These are phyloP conservation scores for Agriopis aurantiaria DNA, from an alignment of 2,888 invertebrate genomes.

Conservation along the genomic window DNA sequence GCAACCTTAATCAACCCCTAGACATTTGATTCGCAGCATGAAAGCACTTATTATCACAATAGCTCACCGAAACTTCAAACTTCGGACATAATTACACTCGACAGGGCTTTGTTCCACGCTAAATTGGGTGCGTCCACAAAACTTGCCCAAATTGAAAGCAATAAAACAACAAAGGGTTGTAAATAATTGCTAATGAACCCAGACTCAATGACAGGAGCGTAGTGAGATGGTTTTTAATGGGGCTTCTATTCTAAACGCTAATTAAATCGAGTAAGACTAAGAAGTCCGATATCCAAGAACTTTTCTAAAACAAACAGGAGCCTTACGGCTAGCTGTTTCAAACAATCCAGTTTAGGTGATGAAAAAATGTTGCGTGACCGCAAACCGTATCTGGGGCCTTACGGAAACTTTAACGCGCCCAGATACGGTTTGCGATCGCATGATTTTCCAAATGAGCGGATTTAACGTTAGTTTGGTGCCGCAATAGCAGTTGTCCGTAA, in stretches of 20 bases:
- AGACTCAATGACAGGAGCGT: slow-evolving; percentile 11
- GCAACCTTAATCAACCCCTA: slow-evolving; percentile 15
- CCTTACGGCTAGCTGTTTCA: too few species aligned
- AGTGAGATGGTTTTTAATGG: slow-evolving; percentile 3
- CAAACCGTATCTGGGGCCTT: too few species aligned
- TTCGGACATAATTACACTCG: slow-evolving; percentile 36
- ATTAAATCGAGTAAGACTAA: not conserved
- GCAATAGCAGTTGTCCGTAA: too few species aligned
- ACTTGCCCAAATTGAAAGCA: slow-evolving; percentile 51
- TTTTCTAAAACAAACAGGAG: not conserved
- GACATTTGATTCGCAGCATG: slow-evolving; percentile 24
- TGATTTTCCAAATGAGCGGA: too few species aligned
- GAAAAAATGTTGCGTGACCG: too few species aligned
- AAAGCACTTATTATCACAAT: slow-evolving; percentile 27
- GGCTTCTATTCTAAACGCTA: slow-evolving; percentile 2
- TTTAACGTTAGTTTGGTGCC: too few species aligned
- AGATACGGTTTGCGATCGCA: too few species aligned
- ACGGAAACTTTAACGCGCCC: too few species aligned
- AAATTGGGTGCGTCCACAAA: slow-evolving; percentile 43
- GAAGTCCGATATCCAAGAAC: not conserved
- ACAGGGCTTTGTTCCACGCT: slow-evolving; percentile 39
- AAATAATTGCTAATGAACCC: slow-evolving; percentile 68
- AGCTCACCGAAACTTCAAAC: slow-evolving; percentile 29
- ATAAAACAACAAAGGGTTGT: slow-evolving; percentile 61
- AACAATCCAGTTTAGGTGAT: too few species aligned